Base-by-base conservation (phyloP, 2,888 invertebrate genomes). In the Cantharis nigra region DNA sequence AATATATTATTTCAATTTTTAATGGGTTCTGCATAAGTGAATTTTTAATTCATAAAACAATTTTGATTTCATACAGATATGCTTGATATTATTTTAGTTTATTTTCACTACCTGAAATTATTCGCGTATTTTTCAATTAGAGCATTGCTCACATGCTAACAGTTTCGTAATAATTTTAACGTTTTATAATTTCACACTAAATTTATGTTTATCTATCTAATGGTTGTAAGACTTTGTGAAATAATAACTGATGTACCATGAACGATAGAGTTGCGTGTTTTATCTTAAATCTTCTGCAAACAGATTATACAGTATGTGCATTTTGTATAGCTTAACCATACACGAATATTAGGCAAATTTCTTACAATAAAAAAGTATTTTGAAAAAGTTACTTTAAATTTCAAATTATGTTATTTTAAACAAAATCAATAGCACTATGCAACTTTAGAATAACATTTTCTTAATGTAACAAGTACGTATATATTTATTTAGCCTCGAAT, bases 201-300 rank as follows among this genome's bases (percentile, higher is more conserved):
- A 33, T 33, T 33, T 33, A 33, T 33, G n/a, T 49, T 49, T 49
- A 49, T 49, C 49, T n/a, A 49, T 30, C n/a, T 49, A 49, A n/a
- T n/a, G n/a, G 49, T n/a, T 49, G n/a, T 5, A 49, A 49, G 49
- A n/a, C n/a, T n/a, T n/a, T 49, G 2, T n/a, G n/a, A 49, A 49
- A 49, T 49, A 49, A 49, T 49, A 49, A n/a, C 49, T 49, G 49
- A 49, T 49, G 49, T 49, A 49, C n/a, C 78, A 80, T 65, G 65
- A 20, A 72, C 28, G 85, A 83, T 83, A 83, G 83, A 84, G 83
- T 85, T 83, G 83, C 86, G 86, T 87, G 87, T 85, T 85, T 83
- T 87, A 87, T 87, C 87, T 85, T 82, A 85, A 84, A 87, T 87
- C 87, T 86, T 83, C 49, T 63, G 74, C 79, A 81, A 81, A 82